Conservation (phyloP, 2,113 vertebrate species). For the Pteruthius melanotis region DNA sequence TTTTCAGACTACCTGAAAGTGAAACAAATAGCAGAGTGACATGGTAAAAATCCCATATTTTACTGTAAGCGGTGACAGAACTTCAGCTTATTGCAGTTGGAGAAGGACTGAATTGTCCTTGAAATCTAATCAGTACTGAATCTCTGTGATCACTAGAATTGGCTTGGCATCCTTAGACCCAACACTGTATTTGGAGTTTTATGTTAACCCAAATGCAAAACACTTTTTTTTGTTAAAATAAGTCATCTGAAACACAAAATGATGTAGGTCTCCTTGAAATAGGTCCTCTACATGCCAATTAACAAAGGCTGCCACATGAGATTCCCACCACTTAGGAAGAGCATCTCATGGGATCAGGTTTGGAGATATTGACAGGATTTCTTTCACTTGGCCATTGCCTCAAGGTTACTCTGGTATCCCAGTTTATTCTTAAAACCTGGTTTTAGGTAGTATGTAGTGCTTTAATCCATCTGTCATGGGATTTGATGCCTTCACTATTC, state of each 20-base stretch:
- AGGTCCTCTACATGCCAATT: neutral
- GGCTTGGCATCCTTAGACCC: neutral
- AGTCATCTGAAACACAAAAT: neutral
- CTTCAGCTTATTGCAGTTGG: neutral
- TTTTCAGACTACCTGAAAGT: neutral
- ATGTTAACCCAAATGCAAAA: neutral
- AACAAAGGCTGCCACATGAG: neutral
- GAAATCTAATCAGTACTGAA: neutral
- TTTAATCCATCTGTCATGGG: neutral
- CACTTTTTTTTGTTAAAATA: neutral
- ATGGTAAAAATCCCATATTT: neutral
- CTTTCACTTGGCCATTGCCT: neutral
- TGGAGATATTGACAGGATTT: neutral
- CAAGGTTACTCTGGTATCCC: neutral
- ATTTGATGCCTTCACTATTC: neutral
- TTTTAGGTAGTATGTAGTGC: neutral
- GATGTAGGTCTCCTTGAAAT: neutral
- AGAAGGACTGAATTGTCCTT: neutral
- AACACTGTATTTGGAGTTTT: neutral
- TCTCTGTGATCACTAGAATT: neutral
- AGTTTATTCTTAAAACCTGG: neutral
- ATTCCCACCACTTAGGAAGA: neutral
- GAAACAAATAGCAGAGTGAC: neutral
- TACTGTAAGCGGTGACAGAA: neutral
- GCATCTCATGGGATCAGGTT: neutral